These are phyloP conservation scores for Melolontha melolontha DNA, from an alignment of 2,888 invertebrate species.

Conservation along the genomic window DNA sequence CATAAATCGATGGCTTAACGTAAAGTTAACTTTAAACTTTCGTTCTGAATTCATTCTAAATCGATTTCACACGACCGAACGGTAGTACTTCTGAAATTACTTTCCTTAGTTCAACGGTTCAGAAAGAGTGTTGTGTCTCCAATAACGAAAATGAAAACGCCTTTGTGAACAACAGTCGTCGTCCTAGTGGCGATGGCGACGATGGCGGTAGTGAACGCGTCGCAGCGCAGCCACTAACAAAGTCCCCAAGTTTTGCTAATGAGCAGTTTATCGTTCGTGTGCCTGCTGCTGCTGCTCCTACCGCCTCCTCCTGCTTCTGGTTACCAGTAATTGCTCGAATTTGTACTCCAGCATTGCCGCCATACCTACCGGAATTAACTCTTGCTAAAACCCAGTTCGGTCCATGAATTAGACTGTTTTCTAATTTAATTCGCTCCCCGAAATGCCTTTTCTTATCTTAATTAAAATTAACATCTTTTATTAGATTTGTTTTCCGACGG, in stretches of 20 bases:
- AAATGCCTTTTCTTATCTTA: slow-evolving; percentile 53
- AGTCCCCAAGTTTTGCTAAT: slow-evolving; percentile 53
- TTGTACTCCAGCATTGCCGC: slow-evolving; percentile 52
- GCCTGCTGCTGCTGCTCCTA: slow-evolving; percentile 45
- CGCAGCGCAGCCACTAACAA: slow-evolving; percentile 32
- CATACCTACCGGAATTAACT: slow-evolving; percentile 55
- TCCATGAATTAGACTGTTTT: slow-evolving; percentile 52
- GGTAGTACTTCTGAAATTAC: too few relatives aligned
- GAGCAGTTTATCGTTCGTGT: slow-evolving; percentile 59
- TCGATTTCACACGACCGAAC: too few relatives aligned
- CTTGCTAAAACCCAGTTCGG: slow-evolving; percentile 48
- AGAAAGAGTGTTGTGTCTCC: too few relatives aligned
- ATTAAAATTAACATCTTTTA: slow-evolving; percentile 52
- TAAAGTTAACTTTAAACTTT: too few relatives aligned
- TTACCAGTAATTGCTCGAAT: slow-evolving; percentile 59
- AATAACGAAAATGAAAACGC: slow-evolving; percentile 23
- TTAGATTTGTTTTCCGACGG: slow-evolving; percentile 42
- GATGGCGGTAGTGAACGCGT: slow-evolving; percentile 4
- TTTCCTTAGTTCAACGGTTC: too few relatives aligned
- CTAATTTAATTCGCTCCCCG: slow-evolving; percentile 52
- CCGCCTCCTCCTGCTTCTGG: slow-evolving; percentile 53
- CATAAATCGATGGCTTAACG: too few relatives aligned
- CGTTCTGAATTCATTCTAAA: too few relatives aligned
- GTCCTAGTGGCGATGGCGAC: background rate
- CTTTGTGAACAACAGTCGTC: slow-evolving; percentile 4